Evolutionary conservation across 2,888 invertebrate genomes (phyloP), one percentile per base, ranked within the genome.

Genomic region (Noctuana brunneofusca): DNA sequence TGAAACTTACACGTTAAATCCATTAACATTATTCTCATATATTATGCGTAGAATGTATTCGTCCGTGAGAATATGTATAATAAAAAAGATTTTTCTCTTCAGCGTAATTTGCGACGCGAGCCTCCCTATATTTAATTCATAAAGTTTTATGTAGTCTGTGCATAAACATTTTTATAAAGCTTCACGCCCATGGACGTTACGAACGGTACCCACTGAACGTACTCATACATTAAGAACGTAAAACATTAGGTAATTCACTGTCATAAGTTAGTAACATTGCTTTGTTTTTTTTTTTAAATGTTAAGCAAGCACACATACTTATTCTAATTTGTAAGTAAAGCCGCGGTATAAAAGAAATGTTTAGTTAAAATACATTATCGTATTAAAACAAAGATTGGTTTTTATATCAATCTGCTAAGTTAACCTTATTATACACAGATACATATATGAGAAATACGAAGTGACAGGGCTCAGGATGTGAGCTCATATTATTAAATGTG

Each of bases 1-100:
- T 80, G 79, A 80, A 84, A 80, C 80, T 76, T 80, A 86, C 85
- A 43, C 46, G 82, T 72, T 76, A 82, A 84, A 79, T 83, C 84
- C 86, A 86, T 86, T 86, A 85, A 79, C 78, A 75, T 79, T 76
- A 76, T 75, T 73, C 49, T 49, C 60, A 62, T 48, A 62, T n/a
- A n/a, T n/a, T n/a, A n/a, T 9, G 54, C 73, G 71, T 65, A 59
- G 35, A 32, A 50, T 52, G 53, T 46, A 32, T 53, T 67, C 64
- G 68, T 68, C 74, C 65, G 71, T 65, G 30, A 55, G 27, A 56
- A 63, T 49, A 5, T 27, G 27, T 27, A 62, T 46, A 50, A 60
- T 43, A 48, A 60, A 60, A 60, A 54, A 30, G 48, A 48, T 48
- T 54, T 54, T 56, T 56, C 20, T 43, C 38, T 56, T 50, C 50